phyloP scores from a whole-genome alignment of 2,797 vertebrate genomes.

The Sebastes goodei region DNA sequence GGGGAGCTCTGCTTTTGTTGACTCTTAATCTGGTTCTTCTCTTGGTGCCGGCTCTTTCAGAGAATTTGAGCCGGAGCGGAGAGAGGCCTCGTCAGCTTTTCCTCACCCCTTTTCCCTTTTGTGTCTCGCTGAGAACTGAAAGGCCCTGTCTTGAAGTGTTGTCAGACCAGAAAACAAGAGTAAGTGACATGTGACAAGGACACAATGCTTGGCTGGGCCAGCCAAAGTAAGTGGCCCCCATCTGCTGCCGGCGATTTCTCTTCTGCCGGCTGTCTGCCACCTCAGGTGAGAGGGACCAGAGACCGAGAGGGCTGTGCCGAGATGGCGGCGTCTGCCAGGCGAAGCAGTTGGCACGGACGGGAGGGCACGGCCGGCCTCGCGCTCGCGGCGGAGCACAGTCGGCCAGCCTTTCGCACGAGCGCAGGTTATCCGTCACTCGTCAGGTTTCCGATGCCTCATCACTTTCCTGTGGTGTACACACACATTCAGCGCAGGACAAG shows the following conservation, averaged over 20 bases:
- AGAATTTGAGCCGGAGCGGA: slow-evolving; percentile 60
- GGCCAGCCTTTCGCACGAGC: slow-evolving; percentile 41
- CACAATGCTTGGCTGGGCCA: slow-evolving; percentile 75
- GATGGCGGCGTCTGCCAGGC: slow-evolving; percentile 53
- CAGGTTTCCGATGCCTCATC: slow-evolving; percentile 70
- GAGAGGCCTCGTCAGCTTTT: slow-evolving; percentile 78
- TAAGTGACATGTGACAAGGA: slow-evolving; percentile 83
- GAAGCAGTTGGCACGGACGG: slow-evolving; percentile 57
- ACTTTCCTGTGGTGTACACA: slow-evolving; percentile 61
- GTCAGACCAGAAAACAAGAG: slow-evolving; percentile 77
- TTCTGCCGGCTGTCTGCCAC: slow-evolving; percentile 66
- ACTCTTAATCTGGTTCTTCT: slow-evolving; percentile 80
- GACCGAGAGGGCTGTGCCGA: slow-evolving; percentile 22
- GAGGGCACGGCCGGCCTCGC: slow-evolving; percentile 39
- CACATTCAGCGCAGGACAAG: slow-evolving; percentile 54
- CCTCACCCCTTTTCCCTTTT: slow-evolving; percentile 67
- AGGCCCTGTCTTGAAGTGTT: slow-evolving; percentile 75
- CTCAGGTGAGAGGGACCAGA: slow-evolving; percentile 69
- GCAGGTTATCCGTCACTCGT: slow-evolving; percentile 74
- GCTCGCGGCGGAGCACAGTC: not conserved
- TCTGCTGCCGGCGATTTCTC: slow-evolving; percentile 79
- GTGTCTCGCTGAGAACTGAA: slow-evolving; percentile 68
- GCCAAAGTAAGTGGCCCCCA: slow-evolving; percentile 71
- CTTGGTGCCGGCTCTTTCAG: slow-evolving; percentile 71
- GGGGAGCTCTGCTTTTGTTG: slow-evolving; percentile 75